Conservation (phyloP, 37 sponge, comb jelly and placozoan species). For the Eunapius fragilis region DNA sequence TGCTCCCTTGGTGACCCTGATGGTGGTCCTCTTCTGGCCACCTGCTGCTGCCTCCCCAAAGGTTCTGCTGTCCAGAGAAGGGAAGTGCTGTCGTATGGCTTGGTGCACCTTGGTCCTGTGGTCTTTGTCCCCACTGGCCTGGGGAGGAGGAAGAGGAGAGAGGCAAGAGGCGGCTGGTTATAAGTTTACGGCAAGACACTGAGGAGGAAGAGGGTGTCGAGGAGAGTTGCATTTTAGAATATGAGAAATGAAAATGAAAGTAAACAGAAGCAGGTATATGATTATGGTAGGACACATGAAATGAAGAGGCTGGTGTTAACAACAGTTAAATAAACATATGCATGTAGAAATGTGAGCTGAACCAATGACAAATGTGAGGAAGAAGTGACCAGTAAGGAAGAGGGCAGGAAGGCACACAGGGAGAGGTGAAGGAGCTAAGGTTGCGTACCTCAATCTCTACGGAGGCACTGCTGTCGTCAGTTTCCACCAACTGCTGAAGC, state of each 20-base stretch:
- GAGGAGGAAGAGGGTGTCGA: no score
- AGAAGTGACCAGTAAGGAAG: no score
- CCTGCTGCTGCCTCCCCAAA: slow-evolving; percentile 32
- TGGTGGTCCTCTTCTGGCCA: slow-evolving; percentile 22
- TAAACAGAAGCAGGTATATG: no score
- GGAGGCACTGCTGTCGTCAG: background rate
- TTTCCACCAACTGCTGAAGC: background rate
- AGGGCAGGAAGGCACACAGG: background rate
- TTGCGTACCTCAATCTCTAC: background rate
- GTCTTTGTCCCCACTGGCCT: slow-evolving; percentile 52
- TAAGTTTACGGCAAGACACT: no score
- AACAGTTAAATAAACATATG: no score
- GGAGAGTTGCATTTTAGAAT: no score
- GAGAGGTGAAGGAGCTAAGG: background rate
- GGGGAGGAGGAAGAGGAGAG: background rate
- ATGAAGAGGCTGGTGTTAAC: no score
- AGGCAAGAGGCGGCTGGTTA: no score
- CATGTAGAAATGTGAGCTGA: no score
- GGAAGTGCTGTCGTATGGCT: slow-evolving; percentile 54
- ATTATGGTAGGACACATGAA: no score
- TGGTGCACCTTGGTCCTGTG: slow-evolving; percentile 56
- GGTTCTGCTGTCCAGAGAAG: slow-evolving; percentile 66
- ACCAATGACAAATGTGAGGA: no score
- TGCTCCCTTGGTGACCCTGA: slow-evolving; percentile 5
- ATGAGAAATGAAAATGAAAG: no score